These are phyloP conservation scores for Bradypus variegatus DNA, from an alignment of 2,797 vertebrate species.

Conservation along the genomic window DNA sequence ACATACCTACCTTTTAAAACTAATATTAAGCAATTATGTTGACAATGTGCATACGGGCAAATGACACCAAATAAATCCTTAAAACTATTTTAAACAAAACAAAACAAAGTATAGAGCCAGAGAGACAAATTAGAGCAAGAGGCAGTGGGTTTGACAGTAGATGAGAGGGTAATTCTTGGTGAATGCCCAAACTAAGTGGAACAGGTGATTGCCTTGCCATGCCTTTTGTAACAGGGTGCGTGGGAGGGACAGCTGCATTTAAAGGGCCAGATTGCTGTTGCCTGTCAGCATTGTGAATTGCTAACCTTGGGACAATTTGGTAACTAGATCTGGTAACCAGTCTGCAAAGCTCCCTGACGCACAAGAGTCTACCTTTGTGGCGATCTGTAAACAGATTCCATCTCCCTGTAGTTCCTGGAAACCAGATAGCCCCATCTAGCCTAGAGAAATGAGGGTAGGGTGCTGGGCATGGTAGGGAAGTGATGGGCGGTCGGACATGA, in stretches of 20 bases:
- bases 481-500: background rate
- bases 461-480: background rate
- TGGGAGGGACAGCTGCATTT: background rate
- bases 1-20: background rate
- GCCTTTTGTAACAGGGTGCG: background rate
- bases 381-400: slow-evolving; percentile 42
- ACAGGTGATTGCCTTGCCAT: background rate
- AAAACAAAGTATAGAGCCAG: background rate
- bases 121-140: background rate
- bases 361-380: background rate
- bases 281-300: background rate
- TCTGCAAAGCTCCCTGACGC: background rate
- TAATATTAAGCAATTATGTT: background rate
- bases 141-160: background rate
- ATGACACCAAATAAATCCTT: background rate
- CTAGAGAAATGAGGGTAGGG: slow-evolving; percentile 22
- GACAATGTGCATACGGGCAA: background rate
- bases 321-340: slow-evolving; percentile 39
- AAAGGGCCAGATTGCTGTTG: background rate
- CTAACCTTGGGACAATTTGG: slow-evolving; percentile 1
- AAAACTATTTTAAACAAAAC: background rate
- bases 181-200: background rate
- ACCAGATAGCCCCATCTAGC: slow-evolving; percentile 29
- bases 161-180: background rate
- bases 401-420: background rate